Evolutionary conservation across 2,888 invertebrate genomes (phyloP), one percentile per base, ranked within the genome.

Genomic region (Baronia brevicornis): DNA sequence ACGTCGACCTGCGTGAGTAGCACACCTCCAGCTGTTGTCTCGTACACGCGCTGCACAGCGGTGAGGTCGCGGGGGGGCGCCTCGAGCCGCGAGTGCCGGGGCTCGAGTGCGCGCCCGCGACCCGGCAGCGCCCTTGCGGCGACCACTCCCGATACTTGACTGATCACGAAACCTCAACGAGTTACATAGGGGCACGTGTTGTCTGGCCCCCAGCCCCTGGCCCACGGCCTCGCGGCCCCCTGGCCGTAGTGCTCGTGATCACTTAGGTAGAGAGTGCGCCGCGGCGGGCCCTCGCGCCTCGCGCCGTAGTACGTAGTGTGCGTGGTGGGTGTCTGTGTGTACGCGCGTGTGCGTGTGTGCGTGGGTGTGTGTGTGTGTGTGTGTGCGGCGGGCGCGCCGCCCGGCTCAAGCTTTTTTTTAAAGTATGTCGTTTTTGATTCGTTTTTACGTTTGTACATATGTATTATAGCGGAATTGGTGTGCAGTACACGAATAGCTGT

Each of bases 371-470:
- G 31, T 26, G 38, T 44, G 43, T 35, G 38, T 38, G 36, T 38
- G 39, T 33, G 17, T 40, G 32, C 38, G 47, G 38, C 46, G 50
- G 51, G 46, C 41, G 51, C 36, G 44, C 50, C 51, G 50, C 43
- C 48, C 48, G 54, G 78, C 75, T 77, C 79, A 75, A 79, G 71
- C 75, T 77, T 78, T 77, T 54, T n/a, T 75, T 66, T 74, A 60
- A 54, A 67, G 63, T 64, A 74, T 77, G 72, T 77, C 69, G 70
- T 66, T 70, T 66, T 73, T 54, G 59, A 73, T 77, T 79, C 67
- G 73, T 79, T 79, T 73, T 61, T 80, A 82, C 66, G 66, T 80
- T 80, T 84, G 84, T 84, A 84, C 79, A 84, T 84, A 80, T 84
- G 82, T 82, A 84, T 82, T 66, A 80, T 82, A 84, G 80, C 77